phyloP scores from a whole-genome alignment of 2,888 invertebrate species.

The Ornithoptera alexandrae region DNA sequence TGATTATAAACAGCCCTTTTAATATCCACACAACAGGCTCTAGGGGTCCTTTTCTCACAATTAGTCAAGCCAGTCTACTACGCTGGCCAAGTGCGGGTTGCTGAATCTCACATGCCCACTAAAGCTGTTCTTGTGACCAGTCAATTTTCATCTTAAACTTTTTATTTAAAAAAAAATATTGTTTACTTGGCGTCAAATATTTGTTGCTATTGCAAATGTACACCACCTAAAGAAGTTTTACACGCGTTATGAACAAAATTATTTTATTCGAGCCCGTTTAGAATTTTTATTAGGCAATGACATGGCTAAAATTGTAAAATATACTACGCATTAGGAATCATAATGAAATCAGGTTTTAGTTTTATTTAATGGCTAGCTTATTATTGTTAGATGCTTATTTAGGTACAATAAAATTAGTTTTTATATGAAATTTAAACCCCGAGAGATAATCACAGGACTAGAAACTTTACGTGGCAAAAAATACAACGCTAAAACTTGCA shows the following conservation, averaged over 20 bases:
- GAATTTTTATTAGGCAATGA: not conserved
- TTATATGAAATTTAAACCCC: not conserved
- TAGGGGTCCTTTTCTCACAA: too few species aligned
- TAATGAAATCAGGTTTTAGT: not conserved
- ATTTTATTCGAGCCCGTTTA: not conserved
- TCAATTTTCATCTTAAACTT: too few species aligned
- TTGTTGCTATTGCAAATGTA: too few species aligned
- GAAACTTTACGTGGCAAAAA: not conserved
- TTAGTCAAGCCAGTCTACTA: too few species aligned
- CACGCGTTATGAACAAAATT: not conserved
- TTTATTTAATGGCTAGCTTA: not conserved
- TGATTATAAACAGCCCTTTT: too few species aligned
- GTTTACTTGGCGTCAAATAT: too few species aligned
- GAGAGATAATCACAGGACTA: not conserved
- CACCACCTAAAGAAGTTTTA: not conserved
- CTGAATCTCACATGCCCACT: too few species aligned
- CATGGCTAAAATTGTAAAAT: conserved; percentile 3
- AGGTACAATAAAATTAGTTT: not conserved
- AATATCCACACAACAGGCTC: too few species aligned
- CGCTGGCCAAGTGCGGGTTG: too few species aligned
- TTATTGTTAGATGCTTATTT: not conserved
- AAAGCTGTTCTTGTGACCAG: too few species aligned
- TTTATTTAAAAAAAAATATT: too few species aligned
- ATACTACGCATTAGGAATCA: not conserved
- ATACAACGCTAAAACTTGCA: not conserved